These are phyloP conservation scores for Paedocypris micromegethes DNA, from an alignment of 2,797 vertebrate genomes.

Conservation along the genomic window DNA sequence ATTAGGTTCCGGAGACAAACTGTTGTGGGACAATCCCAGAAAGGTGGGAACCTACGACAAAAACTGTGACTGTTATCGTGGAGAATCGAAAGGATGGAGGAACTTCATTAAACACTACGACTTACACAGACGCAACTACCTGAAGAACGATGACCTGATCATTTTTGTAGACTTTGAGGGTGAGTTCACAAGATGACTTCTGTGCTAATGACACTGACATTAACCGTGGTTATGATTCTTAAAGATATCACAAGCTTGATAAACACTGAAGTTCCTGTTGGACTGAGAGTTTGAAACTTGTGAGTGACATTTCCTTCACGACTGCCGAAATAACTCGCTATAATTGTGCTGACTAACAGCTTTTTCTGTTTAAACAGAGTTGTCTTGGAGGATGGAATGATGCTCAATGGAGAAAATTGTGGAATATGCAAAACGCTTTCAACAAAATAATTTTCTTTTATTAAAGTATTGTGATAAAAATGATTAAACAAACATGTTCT, in stretches of 20 bases:
- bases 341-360: too few relatives aligned
- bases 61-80: conserved; percentile 58
- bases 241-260: conserved; percentile 49
- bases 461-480: too few relatives aligned
- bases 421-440: too few relatives aligned
- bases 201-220: neutral
- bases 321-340: too few relatives aligned
- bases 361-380: too few relatives aligned
- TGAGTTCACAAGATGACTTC: conserved; percentile 39
- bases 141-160: conserved; percentile 76
- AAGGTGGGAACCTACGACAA: conserved; percentile 54
- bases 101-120: conserved; percentile 66
- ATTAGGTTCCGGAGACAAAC: conserved; percentile 39
- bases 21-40: conserved; percentile 70
- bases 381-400: too few relatives aligned
- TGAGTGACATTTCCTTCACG: too few relatives aligned
- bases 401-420: too few relatives aligned
- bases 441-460: too few relatives aligned
- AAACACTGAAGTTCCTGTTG: conserved; percentile 48
- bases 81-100: conserved; percentile 51
- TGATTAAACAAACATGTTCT: too few relatives aligned
- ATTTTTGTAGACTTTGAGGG: conserved; percentile 74
- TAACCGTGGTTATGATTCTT: conserved; percentile 5
- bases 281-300: conserved; percentile 17
- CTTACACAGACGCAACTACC: conserved; percentile 61